A percentile compares a stretch with the other conserved stretches of the same genome.
These are phyloP conservation scores for Anguilla obscura DNA, from an alignment of 2,797 vertebrate species.

Conservation along the genomic window DNA sequence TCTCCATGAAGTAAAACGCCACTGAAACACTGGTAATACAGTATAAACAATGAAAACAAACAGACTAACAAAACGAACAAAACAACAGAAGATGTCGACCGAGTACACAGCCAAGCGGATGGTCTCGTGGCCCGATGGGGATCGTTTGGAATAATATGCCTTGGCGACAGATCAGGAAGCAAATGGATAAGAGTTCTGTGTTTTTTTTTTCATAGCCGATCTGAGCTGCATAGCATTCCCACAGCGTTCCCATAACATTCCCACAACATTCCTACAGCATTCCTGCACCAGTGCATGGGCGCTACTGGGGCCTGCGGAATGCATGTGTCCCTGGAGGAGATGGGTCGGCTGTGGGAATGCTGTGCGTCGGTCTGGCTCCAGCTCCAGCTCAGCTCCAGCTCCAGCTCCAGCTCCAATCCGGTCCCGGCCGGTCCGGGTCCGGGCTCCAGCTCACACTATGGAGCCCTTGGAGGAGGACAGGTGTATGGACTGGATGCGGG, in stretches of 20 bases:
- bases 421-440: too few species aligned
- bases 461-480: constrained; percentile 98
- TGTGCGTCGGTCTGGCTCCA: neutral
- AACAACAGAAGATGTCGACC: neutral
- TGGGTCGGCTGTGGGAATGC: constrained; percentile 27
- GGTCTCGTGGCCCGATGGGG: constrained; percentile 18
- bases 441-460: constrained; percentile 77
- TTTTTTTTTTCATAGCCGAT: neutral
- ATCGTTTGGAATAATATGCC: neutral
- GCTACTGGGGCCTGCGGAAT: constrained; percentile 22
- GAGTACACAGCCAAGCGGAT: constrained; percentile 12
- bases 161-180: constrained; percentile 32
- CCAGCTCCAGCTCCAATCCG: too few species aligned
- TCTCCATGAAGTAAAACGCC: constrained; percentile 24
- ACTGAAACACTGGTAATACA: constrained; percentile 16
- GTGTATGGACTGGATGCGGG: constrained; percentile 96
- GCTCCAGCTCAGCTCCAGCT: neutral
- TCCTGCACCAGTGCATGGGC: constrained; percentile 42
- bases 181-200: constrained; percentile 33
- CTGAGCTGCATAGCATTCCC: constrained; percentile 27
- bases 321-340: constrained; percentile 27
- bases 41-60: constrained; percentile 28
- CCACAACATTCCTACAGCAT: constrained; percentile 32
- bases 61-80: neutral
- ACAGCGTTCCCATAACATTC: constrained; percentile 20